phyloP scores from a whole-genome alignment of 2,113 vertebrate species.

The Entosphenus tridentatus region DNA sequence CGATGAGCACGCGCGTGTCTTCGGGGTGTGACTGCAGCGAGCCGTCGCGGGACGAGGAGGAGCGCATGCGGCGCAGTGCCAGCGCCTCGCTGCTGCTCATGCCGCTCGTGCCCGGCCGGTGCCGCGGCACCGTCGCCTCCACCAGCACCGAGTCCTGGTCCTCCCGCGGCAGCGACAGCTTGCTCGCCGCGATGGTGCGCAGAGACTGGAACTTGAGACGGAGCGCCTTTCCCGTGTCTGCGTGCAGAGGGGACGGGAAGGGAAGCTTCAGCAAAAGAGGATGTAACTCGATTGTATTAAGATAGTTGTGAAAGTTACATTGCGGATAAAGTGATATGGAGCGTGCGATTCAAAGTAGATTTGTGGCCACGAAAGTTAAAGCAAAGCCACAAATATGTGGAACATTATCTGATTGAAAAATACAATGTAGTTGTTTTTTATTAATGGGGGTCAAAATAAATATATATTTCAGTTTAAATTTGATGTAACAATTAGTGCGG shows the following conservation, averaged over 20 bases:
- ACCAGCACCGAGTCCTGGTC: slow-evolving; percentile 82
- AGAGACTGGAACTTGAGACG: slow-evolving; percentile 61
- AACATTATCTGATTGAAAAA: no score
- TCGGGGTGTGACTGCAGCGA: slow-evolving; percentile 42
- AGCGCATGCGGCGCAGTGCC: slow-evolving; percentile 37
- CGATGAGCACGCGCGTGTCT: slow-evolving; percentile 47
- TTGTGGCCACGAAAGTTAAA: no score
- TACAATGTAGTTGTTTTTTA: no score
- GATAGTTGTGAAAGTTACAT: no score
- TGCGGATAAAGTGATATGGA: no score
- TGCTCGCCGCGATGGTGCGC: slow-evolving; percentile 58
- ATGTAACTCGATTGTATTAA: no score
- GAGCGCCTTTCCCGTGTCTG: slow-evolving; percentile 43
- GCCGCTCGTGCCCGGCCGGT: slow-evolving; percentile 64
- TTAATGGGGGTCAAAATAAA: no score
- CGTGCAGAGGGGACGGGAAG: not conserved
- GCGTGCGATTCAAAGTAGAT: no score
- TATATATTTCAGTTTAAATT: no score
- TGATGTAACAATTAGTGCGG: no score
- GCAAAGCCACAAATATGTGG: no score
- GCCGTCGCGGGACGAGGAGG: slow-evolving; percentile 25
- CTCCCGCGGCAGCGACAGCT: slow-evolving; percentile 83
- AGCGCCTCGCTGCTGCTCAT: slow-evolving; percentile 62
- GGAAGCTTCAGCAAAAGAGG: no score
- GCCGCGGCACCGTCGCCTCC: slow-evolving; percentile 68